Base-by-base conservation (phyloP, 2,888 invertebrate species). In the Rotaria socialis region DNA sequence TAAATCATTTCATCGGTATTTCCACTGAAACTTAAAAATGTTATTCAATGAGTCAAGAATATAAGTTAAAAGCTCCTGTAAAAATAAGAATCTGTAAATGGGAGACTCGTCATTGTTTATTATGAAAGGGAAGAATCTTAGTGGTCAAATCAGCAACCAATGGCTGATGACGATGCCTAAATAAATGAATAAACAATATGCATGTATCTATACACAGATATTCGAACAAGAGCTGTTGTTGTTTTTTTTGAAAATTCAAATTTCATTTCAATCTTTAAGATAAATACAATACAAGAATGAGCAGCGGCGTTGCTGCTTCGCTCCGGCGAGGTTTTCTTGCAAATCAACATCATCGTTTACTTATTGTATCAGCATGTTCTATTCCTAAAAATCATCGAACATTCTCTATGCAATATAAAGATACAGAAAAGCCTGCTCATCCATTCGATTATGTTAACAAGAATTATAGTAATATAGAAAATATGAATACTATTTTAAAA, bases 171-270 rank as follows among this genome's bases (percentile, higher is more conserved):
- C 35, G 19, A 67, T 19, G 35, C 35, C 35, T 4, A 16, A 24
- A n/a, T n/a, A n/a, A 60, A 60, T 60, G 67, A 27, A 67, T 67
- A 67, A 67, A 67, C 67, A 67, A 67, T 67, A 19, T 67, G 35
- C 35, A 35, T 35, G 35, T 35, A 35, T 35, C 1, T 35, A 35
- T 35, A 35, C 35, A 35, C 35, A 35, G 35, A 35, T 35, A 35
- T 35, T 35, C 3, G 27, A 60, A 60, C 11, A 60, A 60, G 60
- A 60, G 27, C 60, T 7, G 27, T 60, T 60, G 60, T 27, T 60
- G n/a, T n/a, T 27, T 60, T 60, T 60, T 27, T 60, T 1, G 11
- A 0, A 4, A 55, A 55, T 19, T 55, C 6, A 55, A 8, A 19
- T 52, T 55, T 5, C 5, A 22, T 55, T 55, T 55, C 16, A 14